A percentile compares a stretch with the other conserved stretches of the same genome.
Conservation (phyloP, 1,140 invertebrate genomes). For the Heliconius congener region DNA sequence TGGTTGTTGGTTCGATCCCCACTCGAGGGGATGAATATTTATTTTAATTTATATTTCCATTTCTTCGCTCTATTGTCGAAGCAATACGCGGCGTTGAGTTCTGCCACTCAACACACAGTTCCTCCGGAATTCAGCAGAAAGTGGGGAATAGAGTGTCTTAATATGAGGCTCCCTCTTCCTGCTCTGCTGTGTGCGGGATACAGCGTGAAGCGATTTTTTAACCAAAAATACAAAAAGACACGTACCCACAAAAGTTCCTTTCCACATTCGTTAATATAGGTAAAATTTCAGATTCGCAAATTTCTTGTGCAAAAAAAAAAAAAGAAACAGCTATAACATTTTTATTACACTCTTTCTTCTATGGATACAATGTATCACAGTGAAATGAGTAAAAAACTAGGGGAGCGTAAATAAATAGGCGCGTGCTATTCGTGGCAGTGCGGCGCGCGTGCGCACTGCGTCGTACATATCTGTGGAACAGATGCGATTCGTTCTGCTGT, state of each 20-base stretch:
- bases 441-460: slow-evolving; percentile 50
- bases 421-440: slow-evolving; percentile 67
- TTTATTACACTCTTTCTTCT: background rate
- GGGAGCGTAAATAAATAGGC: slow-evolving; percentile 68
- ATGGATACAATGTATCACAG: slow-evolving; percentile 4
- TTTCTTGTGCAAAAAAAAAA: background rate
- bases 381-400: slow-evolving; percentile 57
- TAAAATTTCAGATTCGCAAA: background rate
- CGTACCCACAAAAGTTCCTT: too few species aligned
- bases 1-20: too few species aligned
- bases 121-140: too few species aligned
- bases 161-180: too few species aligned
- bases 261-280: background rate
- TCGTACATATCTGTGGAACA: slow-evolving; percentile 19
- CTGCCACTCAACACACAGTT: too few species aligned
- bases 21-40: too few species aligned
- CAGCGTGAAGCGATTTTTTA: too few species aligned
- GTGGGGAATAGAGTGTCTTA: too few species aligned
- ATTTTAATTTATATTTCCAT: too few species aligned
- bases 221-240: background rate
- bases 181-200: too few species aligned
- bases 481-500: slow-evolving; percentile 17
- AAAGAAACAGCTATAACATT: background rate
- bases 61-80: too few species aligned
- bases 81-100: too few species aligned